Evolutionary conservation across 2,113 vertebrate species (phyloP).

Genomic region (Cairina moschata): DNA sequence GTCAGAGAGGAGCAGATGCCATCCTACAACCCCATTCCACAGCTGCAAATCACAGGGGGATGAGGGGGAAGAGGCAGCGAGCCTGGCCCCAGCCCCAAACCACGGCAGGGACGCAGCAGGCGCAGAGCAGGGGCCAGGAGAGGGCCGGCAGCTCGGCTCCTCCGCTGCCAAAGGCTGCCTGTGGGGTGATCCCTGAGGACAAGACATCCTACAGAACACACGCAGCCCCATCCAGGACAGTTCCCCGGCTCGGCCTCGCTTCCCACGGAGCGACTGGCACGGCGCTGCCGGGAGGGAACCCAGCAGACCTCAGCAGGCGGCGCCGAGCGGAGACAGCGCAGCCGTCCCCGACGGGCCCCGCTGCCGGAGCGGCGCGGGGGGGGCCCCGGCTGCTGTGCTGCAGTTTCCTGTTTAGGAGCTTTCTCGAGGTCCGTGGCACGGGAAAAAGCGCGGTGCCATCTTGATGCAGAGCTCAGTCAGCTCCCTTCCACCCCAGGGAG

Average conservation of each 20-base stretch:
- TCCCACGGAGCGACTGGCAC: neutral
- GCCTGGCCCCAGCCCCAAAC: no score
- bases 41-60: neutral
- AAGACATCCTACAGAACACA: accelerated
- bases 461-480: neutral
- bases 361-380: neutral
- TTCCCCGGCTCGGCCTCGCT: neutral
- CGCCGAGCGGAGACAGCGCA: accelerated
- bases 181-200: neutral
- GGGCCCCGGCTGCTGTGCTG: neutral
- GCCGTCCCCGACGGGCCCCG: neutral
- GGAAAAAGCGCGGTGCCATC: neutral
- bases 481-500: neutral
- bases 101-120: neutral
- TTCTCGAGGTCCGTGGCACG: accelerated
- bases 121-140: neutral
- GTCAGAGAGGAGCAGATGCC: neutral
- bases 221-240: neutral
- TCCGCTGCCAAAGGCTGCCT: neutral
- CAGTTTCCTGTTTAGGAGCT: slow-evolving; percentile 24
- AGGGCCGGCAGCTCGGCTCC: neutral
- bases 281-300: slow-evolving; percentile 48
- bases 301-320: slow-evolving; percentile 17
- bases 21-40: neutral
- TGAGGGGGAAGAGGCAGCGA: neutral